Conservation (phyloP, 2,797 vertebrate genomes). For the Myotis vivesi region DNA sequence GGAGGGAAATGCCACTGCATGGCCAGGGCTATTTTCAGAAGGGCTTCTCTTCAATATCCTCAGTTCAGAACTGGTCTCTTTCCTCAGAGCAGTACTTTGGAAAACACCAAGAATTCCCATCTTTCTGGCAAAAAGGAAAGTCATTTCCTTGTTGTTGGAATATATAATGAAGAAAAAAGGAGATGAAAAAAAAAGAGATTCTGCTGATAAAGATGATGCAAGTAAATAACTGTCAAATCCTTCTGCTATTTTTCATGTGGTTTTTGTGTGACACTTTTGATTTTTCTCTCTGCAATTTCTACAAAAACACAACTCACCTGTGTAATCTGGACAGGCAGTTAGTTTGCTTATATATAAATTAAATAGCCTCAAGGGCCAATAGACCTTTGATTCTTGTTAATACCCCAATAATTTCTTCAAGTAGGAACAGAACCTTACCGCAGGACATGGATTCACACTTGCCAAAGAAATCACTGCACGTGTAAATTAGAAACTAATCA, state of each 20-base stretch:
- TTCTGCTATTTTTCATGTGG: background rate
- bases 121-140: constrained; percentile 40
- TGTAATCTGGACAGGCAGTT: constrained; percentile 39
- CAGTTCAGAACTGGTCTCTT: constrained; percentile 69
- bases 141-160: constrained; percentile 7
- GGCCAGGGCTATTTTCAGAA: constrained; percentile 61
- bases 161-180: constrained; percentile 44
- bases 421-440: constrained; percentile 37
- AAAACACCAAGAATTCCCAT: constrained; percentile 12
- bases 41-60: constrained; percentile 56
- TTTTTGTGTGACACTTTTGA: constrained; percentile 13
- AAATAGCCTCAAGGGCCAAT: constrained; percentile 19
- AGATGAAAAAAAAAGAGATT: background rate
- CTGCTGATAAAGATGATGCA: constrained; percentile 26
- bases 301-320: background rate
- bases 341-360: constrained; percentile 48
- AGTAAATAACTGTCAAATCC: constrained; percentile 36
- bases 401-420: constrained; percentile 31
- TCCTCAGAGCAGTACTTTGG: constrained; percentile 46
- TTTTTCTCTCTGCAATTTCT: constrained; percentile 29
- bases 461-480: constrained; percentile 63
- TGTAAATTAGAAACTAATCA: constrained; percentile 75
- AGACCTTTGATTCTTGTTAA: constrained; percentile 52
- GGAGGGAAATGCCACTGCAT: constrained; percentile 59
- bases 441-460: constrained; percentile 60